Evolutionary conservation across 2,797 vertebrate genomes (phyloP), one percentile per base, ranked within the genome.

Genomic region (Parambassis ranga): DNA sequence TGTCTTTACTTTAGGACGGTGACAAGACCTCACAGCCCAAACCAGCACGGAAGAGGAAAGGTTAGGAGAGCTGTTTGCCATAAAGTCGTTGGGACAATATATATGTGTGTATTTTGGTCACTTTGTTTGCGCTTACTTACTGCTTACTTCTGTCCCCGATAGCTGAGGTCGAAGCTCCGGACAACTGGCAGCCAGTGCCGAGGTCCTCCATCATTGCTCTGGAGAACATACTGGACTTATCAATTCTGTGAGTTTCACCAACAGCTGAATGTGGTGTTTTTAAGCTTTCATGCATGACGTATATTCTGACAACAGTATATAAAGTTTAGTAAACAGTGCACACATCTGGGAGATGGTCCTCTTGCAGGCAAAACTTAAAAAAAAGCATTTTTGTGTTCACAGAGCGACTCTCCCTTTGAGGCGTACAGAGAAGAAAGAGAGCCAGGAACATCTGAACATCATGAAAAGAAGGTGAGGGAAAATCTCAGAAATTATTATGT

Each of bases 381-480:
- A n/a, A n/a, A n/a, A n/a, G n/a, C n/a, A n/a, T n/a, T n/a, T 30
- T 15, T 50, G 2, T 78, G 13, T 71, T 79, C n/a, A 62, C 75
- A 94, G 93, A 59, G 72, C 84, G 65, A 80, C 84, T 42, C 75
- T 94, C 46, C 39, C 76, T 50, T 30, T 75, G 69, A 88, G 28
- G 59, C 13, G 3, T 14, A 75, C 51, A 28, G 65, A 87, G 16
- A 92, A 87, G 76, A 85, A 86, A 4, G 89, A 88, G 53, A 71
- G 39, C 20, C 92, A 92, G 70, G 83, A 86, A 50, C 91, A 94
- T 82, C 77, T 94, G 13, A 92, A 92, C 76, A 66, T 24, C 4
- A 10, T 93, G 4, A 93, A 91, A 86, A 79, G 65, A 6, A 83
- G 82, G 93, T 93, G 23, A 88, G 75, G n/a, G 33, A 14, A 4